phyloP scores from a whole-genome alignment of 2,113 vertebrate species.

The Hydropotes inermis region DNA sequence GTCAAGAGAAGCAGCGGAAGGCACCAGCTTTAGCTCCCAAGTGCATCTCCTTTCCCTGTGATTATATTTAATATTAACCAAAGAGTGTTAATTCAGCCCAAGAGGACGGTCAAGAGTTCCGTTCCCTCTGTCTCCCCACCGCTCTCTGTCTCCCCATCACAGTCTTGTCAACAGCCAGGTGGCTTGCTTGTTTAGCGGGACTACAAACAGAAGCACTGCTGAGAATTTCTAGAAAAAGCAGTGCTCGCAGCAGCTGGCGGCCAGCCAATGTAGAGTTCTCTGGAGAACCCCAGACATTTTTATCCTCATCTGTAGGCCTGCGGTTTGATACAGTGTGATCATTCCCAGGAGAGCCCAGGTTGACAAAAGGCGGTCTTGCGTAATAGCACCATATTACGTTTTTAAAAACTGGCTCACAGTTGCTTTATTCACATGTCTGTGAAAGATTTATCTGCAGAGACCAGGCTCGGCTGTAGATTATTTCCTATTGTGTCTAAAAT shows the following conservation, averaged over 20 bases:
- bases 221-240: conserved; percentile 21
- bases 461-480: conserved; percentile 62
- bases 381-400: not conserved
- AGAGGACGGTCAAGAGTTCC: not conserved
- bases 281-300: conserved; percentile 52
- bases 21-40: not conserved
- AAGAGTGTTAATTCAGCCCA: conserved; percentile 7
- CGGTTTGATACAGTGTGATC: conserved; percentile 42
- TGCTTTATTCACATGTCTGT: conserved; percentile 62
- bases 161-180: conserved; percentile 6
- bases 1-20: not conserved
- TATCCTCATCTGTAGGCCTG: not conserved
- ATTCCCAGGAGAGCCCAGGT: conserved; percentile 9
- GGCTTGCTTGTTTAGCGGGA: not conserved
- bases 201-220: not conserved
- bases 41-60: not conserved
- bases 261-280: conserved; percentile 33
- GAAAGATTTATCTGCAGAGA: conserved; percentile 71
- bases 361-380: conserved; percentile 47
- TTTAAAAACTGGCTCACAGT: conserved; percentile 47
- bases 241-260: conserved; percentile 2
- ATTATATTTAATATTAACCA: conserved; percentile 7
- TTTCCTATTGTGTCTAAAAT: conserved; percentile 62
- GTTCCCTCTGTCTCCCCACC: not conserved
- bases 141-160: not conserved